phyloP scores from a whole-genome alignment of 2,797 vertebrate species.

The Poecilia gillii region DNA sequence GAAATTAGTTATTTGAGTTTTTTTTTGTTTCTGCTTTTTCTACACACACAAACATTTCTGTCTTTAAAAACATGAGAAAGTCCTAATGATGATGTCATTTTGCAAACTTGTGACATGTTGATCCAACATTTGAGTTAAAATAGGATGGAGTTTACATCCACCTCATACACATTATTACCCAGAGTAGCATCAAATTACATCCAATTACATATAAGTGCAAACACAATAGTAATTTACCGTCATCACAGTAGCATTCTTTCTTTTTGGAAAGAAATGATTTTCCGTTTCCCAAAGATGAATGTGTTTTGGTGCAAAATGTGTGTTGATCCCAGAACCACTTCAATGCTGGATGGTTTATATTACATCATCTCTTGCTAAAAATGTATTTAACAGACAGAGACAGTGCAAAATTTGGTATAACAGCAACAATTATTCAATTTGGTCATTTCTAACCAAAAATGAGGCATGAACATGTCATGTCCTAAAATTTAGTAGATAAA shows the following conservation, averaged over 20 bases:
- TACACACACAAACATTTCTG: background rate
- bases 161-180: background rate
- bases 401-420: background rate
- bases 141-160: background rate
- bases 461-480: background rate
- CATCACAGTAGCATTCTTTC: background rate
- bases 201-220: background rate
- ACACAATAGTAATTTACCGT: background rate
- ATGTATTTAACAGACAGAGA: background rate
- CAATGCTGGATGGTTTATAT: background rate
- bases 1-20: background rate
- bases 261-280: background rate
- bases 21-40: background rate
- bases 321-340: background rate
- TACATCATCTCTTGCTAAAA: background rate
- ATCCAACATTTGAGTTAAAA: background rate
- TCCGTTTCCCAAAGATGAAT: background rate
- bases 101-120: background rate
- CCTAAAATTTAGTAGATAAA: background rate
- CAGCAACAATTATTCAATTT: background rate
- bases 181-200: background rate
- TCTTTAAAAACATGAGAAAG: background rate
- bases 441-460: background rate
- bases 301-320: conserved; percentile 1
- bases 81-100: background rate